Evolutionary conservation across 2,113 vertebrate genomes (phyloP).

Genomic region (Heliornis fulica): DNA sequence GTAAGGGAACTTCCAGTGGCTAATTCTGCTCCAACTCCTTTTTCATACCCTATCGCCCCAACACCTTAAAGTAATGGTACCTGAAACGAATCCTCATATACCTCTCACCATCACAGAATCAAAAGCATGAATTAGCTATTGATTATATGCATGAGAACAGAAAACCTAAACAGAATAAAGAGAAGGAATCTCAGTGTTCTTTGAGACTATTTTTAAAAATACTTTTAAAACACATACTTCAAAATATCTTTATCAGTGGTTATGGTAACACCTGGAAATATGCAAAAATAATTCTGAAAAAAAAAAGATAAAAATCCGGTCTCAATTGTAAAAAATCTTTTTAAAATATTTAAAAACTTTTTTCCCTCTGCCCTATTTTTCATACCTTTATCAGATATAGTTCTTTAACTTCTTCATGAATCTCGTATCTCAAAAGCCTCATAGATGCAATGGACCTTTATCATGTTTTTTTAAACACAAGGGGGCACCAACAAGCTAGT

Average conservation of each 20-base stretch:
- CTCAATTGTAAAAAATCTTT: not conserved
- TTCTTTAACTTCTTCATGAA: not conserved
- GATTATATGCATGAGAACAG: not conserved
- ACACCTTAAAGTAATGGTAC: not conserved
- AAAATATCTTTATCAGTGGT: not conserved
- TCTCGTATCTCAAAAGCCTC: not conserved
- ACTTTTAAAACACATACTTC: not conserved
- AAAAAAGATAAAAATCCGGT: not conserved
- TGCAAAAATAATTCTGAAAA: not conserved
- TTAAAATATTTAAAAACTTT: no score
- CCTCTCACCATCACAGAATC: not conserved
- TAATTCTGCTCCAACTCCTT: not conserved
- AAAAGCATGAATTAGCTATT: not conserved
- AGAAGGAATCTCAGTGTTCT: not conserved
- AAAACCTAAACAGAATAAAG: not conserved
- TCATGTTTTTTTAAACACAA: slow-evolving; percentile 49
- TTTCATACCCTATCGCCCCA: not conserved
- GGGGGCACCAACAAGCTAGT: slow-evolving; percentile 63
- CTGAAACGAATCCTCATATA: not conserved
- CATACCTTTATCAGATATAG: not conserved
- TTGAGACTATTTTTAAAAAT: not conserved
- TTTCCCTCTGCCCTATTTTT: not conserved
- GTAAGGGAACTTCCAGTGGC: not conserved
- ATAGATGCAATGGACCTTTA: not conserved
- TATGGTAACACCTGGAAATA: not conserved